These are phyloP conservation scores for Colaptes auratus DNA, from an alignment of 2,113 vertebrate genomes.

Conservation along the genomic window DNA sequence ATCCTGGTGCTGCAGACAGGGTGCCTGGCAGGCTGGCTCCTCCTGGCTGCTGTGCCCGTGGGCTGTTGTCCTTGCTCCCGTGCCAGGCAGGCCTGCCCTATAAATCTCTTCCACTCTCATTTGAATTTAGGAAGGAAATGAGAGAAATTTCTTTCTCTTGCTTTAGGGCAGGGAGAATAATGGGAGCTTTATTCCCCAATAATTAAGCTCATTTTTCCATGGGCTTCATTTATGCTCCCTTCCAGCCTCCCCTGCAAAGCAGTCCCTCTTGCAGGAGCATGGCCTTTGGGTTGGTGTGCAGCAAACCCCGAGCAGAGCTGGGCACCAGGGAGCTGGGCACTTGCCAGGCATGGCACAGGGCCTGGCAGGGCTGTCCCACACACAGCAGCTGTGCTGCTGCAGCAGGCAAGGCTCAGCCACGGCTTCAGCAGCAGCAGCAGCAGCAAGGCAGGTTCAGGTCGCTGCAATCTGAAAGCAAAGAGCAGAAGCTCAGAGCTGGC, in stretches of 20 bases:
- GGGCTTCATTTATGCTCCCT: not conserved
- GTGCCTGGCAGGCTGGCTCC: fast-evolving
- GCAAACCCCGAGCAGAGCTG: fast-evolving
- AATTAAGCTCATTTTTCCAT: slow-evolving; percentile 36
- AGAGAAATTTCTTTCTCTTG: slow-evolving; percentile 28
- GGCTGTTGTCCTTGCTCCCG: not conserved
- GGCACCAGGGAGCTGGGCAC: not conserved
- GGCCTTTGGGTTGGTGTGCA: not conserved
- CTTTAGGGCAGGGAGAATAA: slow-evolving; percentile 51
- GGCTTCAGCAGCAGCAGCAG: not conserved
- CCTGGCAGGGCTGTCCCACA: not conserved
- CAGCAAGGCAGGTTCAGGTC: not conserved
- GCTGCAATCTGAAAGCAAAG: fast-evolving
- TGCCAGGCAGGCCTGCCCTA: not conserved
- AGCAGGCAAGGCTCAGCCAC: fast-evolving
- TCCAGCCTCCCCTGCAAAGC: not conserved
- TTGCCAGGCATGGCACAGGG: fast-evolving
- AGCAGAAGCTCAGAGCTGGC: not conserved
- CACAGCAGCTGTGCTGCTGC: fast-evolving
- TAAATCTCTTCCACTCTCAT: not conserved
- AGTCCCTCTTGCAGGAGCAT: not conserved
- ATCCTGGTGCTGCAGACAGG: fast-evolving
- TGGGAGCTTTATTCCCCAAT: slow-evolving; percentile 45
- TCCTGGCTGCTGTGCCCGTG: not conserved
- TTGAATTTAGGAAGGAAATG: slow-evolving; percentile 46